Percentiles rank a stretch among this genome's conserved stretches.
phyloP scores from a whole-genome alignment of 2,888 invertebrate genomes.

The Cyaniris semiargus region DNA sequence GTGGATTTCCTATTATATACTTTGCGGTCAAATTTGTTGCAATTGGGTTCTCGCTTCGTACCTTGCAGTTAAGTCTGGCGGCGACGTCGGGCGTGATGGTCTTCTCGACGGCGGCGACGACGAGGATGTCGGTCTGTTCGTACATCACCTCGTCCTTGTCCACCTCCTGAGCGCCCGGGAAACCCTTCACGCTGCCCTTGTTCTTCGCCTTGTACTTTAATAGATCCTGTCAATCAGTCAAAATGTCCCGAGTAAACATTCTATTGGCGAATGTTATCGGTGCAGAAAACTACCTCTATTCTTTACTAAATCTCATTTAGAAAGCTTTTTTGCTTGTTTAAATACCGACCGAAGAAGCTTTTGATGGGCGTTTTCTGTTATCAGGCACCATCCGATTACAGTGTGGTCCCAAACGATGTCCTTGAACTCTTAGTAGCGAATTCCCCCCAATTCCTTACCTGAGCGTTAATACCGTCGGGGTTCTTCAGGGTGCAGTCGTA shows the following conservation, averaged over 20 bases:
- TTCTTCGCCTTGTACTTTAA: conserved; percentile 67
- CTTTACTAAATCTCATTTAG: neutral
- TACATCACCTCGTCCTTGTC: conserved; percentile 83
- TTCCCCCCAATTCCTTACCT: conserved; percentile 41
- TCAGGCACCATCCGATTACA: too few species aligned
- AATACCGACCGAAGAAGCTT: too few species aligned
- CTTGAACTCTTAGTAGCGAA: too few species aligned
- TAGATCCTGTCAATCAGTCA: conserved; percentile 57
- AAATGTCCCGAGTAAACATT: neutral
- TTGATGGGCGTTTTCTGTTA: too few species aligned
- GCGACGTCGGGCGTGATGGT: conserved; percentile 86
- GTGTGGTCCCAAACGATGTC: too few species aligned
- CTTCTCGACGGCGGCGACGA: conserved; percentile 90
- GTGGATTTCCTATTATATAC: too few species aligned
- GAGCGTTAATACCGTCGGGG: conserved; percentile 83
- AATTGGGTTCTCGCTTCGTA: conserved; percentile 51
- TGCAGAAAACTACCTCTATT: neutral
- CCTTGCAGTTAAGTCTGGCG: conserved; percentile 85
- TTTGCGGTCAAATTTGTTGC: too few species aligned
- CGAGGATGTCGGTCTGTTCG: conserved; percentile 89
- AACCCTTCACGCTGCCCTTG: conserved; percentile 83
- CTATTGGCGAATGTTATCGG: neutral
- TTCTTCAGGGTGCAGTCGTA: conserved; percentile 82
- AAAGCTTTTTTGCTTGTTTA: too few species aligned
- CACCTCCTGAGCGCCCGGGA: conserved; percentile 80